A percentile compares a stretch with the other conserved stretches of the same genome.
These are phyloP conservation scores for Stenchaetothrips biformis DNA, from an alignment of 2,888 invertebrate genomes.

Conservation along the genomic window DNA sequence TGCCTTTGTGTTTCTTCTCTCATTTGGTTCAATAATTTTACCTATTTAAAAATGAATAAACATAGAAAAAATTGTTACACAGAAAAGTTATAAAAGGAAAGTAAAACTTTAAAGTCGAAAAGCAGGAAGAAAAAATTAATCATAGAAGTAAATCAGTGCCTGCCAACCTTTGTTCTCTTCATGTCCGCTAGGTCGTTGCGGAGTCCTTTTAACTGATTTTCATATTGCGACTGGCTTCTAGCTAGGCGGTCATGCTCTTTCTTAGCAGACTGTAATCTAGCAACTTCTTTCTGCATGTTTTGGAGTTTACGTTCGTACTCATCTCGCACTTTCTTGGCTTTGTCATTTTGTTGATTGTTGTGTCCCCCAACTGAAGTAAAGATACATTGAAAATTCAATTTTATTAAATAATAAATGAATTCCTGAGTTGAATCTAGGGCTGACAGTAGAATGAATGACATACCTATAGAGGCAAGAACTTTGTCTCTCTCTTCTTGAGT, in stretches of 20 bases:
- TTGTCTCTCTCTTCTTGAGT: constrained; percentile 90
- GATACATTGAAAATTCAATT: neutral
- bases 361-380: constrained; percentile 35
- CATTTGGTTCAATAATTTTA: constrained; percentile 86
- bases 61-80: neutral
- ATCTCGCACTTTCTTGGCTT: constrained; percentile 70
- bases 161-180: constrained; percentile 70
- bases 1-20: constrained; percentile 84
- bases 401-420: constrained; percentile 19
- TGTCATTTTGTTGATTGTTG: constrained; percentile 44
- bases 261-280: constrained; percentile 77
- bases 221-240: constrained; percentile 71
- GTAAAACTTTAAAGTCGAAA: constrained; percentile 26
- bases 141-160: constrained; percentile 27
- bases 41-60: constrained; percentile 45
- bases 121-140: constrained; percentile 29
- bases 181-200: constrained; percentile 72
- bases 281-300: constrained; percentile 79
- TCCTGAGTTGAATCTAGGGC: neutral
- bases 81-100: constrained; percentile 27
- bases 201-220: constrained; percentile 66
- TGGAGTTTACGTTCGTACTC: constrained; percentile 84
- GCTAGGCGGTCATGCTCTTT: constrained; percentile 83
- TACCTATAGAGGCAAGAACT: constrained; percentile 60
- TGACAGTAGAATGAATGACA: constrained; percentile 37